Evolutionary conservation across 2,113 vertebrate species (phyloP).

Genomic region (Erythrolamprus reginae): DNA sequence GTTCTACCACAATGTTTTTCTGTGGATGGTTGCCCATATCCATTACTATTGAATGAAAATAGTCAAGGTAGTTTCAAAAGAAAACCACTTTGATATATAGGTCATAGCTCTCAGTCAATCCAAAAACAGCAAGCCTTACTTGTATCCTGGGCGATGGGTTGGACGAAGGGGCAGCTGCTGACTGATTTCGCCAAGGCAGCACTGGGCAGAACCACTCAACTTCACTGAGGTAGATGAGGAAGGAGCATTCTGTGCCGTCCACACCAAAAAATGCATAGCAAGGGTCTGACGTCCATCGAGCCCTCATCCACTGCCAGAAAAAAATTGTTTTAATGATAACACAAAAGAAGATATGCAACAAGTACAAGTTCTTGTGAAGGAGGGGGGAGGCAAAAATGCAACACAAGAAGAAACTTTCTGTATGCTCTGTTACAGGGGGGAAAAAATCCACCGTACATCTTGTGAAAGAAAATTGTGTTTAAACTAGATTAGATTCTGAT

Average conservation of each 20-base stretch:
- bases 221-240: slow-evolving; percentile 94
- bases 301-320: slow-evolving; percentile 90
- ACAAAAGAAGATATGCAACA: neutral
- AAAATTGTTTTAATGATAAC: neutral
- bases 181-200: slow-evolving; percentile 85
- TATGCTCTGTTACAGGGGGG: neutral
- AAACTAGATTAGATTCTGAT: neutral
- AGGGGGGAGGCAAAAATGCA: neutral
- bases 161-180: slow-evolving; percentile 51
- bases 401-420: neutral
- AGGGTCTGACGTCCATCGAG: slow-evolving; percentile 95
- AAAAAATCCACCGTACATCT: neutral
- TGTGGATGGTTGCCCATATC: neutral
- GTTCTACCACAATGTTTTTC: neutral
- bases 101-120: neutral
- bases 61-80: neutral
- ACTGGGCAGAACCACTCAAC: slow-evolving; percentile 98
- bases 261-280: slow-evolving; percentile 96
- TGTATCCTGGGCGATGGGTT: slow-evolving; percentile 71
- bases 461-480: neutral
- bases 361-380: neutral
- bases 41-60: neutral
- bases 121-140: slow-evolving; percentile 60
- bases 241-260: slow-evolving; percentile 95
- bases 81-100: neutral